Conservation (phyloP, 1,140 invertebrate genomes). For the Heliconius nattereri region DNA sequence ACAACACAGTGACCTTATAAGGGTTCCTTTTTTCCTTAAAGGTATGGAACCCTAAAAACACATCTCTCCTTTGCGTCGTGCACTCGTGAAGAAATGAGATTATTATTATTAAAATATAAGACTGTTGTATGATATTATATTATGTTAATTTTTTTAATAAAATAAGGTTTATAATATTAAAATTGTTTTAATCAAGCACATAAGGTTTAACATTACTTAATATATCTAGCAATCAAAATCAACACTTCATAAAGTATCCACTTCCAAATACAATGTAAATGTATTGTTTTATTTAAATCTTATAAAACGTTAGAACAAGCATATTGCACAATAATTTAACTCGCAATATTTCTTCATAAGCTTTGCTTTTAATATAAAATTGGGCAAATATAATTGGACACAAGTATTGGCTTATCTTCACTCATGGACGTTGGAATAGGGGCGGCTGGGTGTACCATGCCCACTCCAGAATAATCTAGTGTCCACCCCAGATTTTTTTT, state of each 20-base stretch:
- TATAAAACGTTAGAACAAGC: constrained; percentile 10
- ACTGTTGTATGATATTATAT: background rate
- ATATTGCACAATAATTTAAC: constrained; percentile 3
- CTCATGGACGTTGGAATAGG: no score
- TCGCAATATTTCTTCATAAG: background rate
- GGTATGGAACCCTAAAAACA: no score
- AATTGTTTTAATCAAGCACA: constrained; percentile 28
- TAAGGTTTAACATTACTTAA: constrained; percentile 13
- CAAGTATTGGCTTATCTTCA: background rate
- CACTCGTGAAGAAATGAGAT: no score
- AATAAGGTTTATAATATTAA: background rate
- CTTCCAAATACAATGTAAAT: constrained; percentile 26
- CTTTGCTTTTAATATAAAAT: constrained; percentile 16
- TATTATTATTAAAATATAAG: no score
- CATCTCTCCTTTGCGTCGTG: no score
- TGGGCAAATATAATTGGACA: constrained; percentile 26
- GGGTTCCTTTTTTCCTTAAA: no score
- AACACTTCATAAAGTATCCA: constrained; percentile 18
- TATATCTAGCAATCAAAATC: constrained; percentile 30
- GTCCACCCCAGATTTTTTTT: no score
- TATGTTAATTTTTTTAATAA: background rate
- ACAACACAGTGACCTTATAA: no score
- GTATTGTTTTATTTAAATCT: constrained; percentile 21
- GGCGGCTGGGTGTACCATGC: no score
- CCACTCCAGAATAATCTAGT: no score